Evolutionary conservation across 2,797 vertebrate genomes (phyloP).

Genomic region (Ceyx erithaca): DNA sequence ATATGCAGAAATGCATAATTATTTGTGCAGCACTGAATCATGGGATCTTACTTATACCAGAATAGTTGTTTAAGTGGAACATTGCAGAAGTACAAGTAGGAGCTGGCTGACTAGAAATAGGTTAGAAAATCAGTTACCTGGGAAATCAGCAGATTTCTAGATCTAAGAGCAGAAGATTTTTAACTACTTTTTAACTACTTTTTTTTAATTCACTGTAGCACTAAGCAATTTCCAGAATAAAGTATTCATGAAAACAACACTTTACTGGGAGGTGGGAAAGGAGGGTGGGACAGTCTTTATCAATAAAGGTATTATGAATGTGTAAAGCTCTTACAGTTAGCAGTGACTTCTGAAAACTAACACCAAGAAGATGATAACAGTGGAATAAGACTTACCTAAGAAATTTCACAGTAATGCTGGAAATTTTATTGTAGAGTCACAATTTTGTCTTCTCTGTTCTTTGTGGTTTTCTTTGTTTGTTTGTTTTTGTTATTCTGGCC

Average conservation of each 20-base stretch:
- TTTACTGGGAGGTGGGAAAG: neutral
- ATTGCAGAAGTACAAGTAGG: neutral
- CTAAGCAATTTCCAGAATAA: neutral
- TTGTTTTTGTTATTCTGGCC: neutral
- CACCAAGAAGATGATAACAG: neutral
- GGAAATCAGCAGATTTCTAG: neutral
- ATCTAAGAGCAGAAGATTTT: neutral
- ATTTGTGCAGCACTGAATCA: neutral
- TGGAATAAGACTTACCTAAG: neutral
- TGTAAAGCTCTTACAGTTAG: neutral
- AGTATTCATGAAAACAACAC: neutral
- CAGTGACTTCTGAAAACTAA: neutral
- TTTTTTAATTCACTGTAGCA: neutral
- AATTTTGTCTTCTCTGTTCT: neutral
- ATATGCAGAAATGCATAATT: neutral
- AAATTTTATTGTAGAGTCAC: neutral
- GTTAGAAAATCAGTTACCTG: neutral
- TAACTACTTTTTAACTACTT: neutral
- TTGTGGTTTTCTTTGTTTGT: neutral
- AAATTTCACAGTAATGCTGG: neutral
- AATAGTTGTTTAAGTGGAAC: neutral
- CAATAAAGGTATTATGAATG: neutral
- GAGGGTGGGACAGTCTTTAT: neutral
- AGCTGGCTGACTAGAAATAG: neutral
- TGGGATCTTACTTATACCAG: neutral